Evolutionary conservation across 2,797 vertebrate species (phyloP).

Genomic region (Enoplosus armatus): DNA sequence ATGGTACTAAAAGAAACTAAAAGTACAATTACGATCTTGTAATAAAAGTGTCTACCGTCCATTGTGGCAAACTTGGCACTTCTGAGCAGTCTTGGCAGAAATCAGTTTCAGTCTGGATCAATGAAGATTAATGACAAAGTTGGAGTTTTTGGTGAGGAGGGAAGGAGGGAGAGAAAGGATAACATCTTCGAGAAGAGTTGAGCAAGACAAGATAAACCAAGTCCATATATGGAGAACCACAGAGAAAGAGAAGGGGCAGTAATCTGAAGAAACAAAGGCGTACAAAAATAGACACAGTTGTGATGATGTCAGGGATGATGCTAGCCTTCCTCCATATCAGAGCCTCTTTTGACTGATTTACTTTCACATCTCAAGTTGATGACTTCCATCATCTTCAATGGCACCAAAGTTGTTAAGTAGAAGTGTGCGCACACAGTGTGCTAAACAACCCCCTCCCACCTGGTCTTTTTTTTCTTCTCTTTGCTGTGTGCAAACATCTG

Average conservation of each 20-base stretch:
- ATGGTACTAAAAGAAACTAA: not conserved
- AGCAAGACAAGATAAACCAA: conserved; percentile 61
- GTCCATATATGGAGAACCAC: conserved; percentile 71
- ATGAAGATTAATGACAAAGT: conserved; percentile 50
- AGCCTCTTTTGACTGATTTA: not conserved
- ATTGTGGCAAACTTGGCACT: conserved; percentile 36
- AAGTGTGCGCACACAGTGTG: not conserved
- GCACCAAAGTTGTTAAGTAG: not conserved
- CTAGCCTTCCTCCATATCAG: conserved; percentile 5
- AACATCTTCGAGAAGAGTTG: conserved; percentile 31
- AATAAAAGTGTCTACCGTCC: not conserved
- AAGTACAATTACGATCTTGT: not conserved
- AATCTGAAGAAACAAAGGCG: conserved; percentile 57
- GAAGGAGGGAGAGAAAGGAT: conserved; percentile 27
- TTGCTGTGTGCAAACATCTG: conserved; percentile 20
- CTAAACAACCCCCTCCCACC: not conserved
- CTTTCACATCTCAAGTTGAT: not conserved
- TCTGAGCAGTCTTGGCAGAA: conserved; percentile 35
- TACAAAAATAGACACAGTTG: conserved; percentile 54
- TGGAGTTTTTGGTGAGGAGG: conserved; percentile 13
- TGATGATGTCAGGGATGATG: conserved; percentile 57
- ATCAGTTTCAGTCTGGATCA: conserved; percentile 39
- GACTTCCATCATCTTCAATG: conserved; percentile 20
- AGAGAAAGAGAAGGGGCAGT: conserved; percentile 46
- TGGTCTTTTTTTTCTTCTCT: conserved; percentile 15